Evolutionary conservation across 53 echinoderm and acorn worm genomes (phyloP).

Genomic region (Henricia sp.): DNA sequence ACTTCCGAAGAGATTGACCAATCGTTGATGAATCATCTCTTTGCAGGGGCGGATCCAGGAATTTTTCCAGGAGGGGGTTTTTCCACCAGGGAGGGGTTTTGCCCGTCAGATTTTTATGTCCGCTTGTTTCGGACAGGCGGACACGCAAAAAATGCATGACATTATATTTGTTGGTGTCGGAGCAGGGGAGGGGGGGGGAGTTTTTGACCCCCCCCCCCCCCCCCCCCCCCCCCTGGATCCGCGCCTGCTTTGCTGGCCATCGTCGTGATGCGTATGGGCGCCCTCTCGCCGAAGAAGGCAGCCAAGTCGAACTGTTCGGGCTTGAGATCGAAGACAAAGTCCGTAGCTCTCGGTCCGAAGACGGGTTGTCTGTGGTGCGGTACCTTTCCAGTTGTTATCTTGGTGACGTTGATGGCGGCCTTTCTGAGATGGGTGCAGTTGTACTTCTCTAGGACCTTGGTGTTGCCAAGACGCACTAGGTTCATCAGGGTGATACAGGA

Average conservation of each 20-base stretch:
- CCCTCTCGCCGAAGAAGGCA: constrained; percentile 47
- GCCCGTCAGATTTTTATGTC: no score
- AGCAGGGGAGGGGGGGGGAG: no score
- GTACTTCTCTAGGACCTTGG: constrained; percentile 56
- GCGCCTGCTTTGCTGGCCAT: constrained; percentile 43
- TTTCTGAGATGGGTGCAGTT: constrained; percentile 64
- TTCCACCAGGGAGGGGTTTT: no score
- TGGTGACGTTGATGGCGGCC: constrained; percentile 71
- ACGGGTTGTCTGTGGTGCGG: constrained; percentile 62
- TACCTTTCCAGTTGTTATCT: constrained; percentile 50
- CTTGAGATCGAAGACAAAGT: constrained; percentile 37
- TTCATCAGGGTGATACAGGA: constrained; percentile 66
- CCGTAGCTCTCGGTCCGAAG: constrained; percentile 47
- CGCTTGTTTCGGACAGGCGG: no score
- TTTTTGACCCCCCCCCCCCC: no score
- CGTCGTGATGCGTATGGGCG: constrained; percentile 53
- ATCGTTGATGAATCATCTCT: no score
- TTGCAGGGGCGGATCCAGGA: no score
- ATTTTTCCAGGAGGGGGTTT: no score
- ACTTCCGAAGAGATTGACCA: no score
- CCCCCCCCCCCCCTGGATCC: constrained; percentile 34
- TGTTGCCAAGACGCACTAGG: constrained; percentile 52
- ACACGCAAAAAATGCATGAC: no score
- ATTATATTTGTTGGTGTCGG: no score
- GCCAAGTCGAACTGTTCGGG: constrained; percentile 37